These are phyloP conservation scores for Monopis laevigella DNA, from an alignment of 2,888 invertebrate species.

Conservation along the genomic window DNA sequence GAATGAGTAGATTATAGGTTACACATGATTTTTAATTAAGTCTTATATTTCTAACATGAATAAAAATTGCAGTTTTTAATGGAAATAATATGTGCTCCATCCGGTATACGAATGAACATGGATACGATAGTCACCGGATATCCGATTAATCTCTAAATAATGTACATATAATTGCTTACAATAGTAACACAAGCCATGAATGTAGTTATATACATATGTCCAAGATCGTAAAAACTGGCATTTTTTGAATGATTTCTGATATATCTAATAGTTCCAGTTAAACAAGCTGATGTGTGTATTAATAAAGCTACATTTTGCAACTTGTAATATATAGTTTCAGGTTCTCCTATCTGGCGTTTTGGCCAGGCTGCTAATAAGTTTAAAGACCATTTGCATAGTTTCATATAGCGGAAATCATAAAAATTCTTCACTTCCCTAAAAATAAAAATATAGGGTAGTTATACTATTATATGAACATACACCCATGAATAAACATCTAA, in stretches of 20 bases:
- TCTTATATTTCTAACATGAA: too few species aligned
- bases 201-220: conserved; percentile 6
- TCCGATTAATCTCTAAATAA: too few species aligned
- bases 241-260: neutral
- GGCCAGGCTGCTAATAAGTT: conserved; percentile 4
- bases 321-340: neutral
- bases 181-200: conserved; percentile 5
- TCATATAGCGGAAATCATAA: conserved; percentile 3
- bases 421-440: conserved; percentile 3
- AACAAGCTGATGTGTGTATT: neutral
- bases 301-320: conserved; percentile 2
- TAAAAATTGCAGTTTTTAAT: too few species aligned
- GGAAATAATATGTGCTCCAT: too few species aligned
- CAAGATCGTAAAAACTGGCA: neutral
- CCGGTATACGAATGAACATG: too few species aligned
- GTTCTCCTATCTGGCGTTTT: neutral
- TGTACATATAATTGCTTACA: too few species aligned
- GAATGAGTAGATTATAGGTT: too few species aligned
- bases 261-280: neutral
- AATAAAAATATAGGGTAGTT: too few species aligned
- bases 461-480: too few species aligned
- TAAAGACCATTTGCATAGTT: conserved; percentile 3
- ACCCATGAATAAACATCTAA: too few species aligned
- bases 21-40: too few species aligned
- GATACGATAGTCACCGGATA: too few species aligned